These are phyloP conservation scores for Vombatus ursinus DNA, from an alignment of 2,113 vertebrate species.

Conservation along the genomic window DNA sequence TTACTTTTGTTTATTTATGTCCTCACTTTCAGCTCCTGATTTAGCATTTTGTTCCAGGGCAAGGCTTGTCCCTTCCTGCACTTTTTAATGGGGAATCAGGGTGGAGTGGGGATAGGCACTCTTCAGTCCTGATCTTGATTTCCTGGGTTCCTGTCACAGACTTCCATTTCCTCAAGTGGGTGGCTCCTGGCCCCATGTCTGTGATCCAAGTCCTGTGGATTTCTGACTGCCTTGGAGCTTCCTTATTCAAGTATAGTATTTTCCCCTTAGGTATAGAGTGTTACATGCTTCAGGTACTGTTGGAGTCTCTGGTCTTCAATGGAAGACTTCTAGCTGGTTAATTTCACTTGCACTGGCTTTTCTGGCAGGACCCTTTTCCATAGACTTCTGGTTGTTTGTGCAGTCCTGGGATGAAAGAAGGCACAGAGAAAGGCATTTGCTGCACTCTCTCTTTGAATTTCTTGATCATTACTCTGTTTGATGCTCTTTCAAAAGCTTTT, in stretches of 20 bases:
- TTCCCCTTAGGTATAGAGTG: background rate
- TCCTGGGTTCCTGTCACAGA: background rate
- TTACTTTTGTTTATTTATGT: background rate
- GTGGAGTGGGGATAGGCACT: background rate
- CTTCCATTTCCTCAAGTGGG: background rate
- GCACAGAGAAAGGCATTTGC: background rate
- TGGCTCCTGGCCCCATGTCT: background rate
- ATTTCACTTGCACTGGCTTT: background rate
- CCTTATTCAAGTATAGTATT: background rate
- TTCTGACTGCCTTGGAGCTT: background rate
- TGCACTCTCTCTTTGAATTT: background rate
- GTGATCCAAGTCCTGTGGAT: background rate
- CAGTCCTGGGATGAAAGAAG: background rate
- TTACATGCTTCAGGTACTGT: background rate
- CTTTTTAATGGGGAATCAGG: background rate
- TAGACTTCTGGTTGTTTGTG: background rate
- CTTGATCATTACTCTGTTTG: background rate
- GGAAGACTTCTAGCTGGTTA: background rate
- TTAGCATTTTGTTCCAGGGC: background rate
- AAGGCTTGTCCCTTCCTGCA: background rate
- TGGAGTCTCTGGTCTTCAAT: background rate
- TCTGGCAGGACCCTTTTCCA: background rate
- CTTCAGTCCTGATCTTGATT: background rate
- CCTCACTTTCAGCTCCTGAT: background rate
- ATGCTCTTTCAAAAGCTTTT: background rate